Percentiles rank a stretch among this genome's conserved stretches.
Evolutionary conservation across 2,888 invertebrate genomes (phyloP).

Genomic region (Temnothorax rugatulus): DNA sequence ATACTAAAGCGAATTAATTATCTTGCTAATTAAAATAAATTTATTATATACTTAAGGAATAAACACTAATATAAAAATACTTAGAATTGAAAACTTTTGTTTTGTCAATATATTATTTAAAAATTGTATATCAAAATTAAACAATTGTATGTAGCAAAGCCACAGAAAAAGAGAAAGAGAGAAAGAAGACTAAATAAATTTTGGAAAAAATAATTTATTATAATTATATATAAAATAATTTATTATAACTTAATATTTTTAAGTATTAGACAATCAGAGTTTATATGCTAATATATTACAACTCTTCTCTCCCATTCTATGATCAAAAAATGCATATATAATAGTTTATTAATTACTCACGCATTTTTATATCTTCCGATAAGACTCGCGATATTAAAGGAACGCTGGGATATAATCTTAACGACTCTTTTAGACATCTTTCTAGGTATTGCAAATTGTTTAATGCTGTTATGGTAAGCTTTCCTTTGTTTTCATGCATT

Average conservation of each 20-base stretch:
- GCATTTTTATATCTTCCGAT: conserved; percentile 86
- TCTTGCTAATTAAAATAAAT: neutral
- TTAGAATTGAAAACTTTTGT: neutral
- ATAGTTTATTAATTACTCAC: conserved; percentile 63
- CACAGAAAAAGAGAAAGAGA: neutral
- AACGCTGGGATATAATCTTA: conserved; percentile 90
- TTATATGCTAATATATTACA: neutral
- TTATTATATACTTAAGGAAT: neutral
- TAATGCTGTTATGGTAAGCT: conserved; percentile 88
- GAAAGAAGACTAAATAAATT: neutral
- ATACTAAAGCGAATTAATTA: neutral
- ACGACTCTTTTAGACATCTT: conserved; percentile 90
- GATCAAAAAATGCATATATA: neutral
- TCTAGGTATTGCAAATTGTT: conserved; percentile 90
- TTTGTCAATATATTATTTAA: neutral
- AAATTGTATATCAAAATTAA: neutral
- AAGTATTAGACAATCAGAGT: no score
- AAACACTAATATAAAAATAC: neutral
- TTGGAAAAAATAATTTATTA: neutral
- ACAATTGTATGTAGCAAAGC: neutral
- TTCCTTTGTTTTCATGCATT: conserved; percentile 86
- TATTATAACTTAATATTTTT: no score
- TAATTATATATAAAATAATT: no score
- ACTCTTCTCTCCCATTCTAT: neutral
- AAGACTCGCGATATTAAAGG: conserved; percentile 89